phyloP scores from a whole-genome alignment of 2,888 invertebrate species.

The Pterostichus niger region DNA sequence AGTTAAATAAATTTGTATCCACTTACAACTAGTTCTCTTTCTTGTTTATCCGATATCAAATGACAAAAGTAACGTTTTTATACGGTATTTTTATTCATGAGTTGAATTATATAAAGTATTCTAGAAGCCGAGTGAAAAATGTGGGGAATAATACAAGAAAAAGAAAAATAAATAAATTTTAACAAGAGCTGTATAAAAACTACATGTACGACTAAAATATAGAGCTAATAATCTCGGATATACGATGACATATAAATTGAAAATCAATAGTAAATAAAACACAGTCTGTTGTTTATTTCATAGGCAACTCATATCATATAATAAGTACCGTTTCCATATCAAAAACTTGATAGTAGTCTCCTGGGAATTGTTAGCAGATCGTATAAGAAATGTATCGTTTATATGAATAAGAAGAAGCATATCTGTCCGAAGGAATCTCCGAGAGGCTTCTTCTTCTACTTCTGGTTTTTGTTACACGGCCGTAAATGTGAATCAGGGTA shows the following conservation, averaged over 20 bases:
- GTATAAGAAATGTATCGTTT: conserved; percentile 60
- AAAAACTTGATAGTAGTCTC: conserved; percentile 51
- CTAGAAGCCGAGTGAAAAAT: too few species aligned
- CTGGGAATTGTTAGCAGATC: conserved; percentile 57
- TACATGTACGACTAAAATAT: conserved; percentile 36
- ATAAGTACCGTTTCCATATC: conserved; percentile 43
- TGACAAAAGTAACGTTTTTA: too few species aligned
- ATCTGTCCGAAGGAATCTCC: conserved; percentile 42
- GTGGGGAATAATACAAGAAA: not conserved
- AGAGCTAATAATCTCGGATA: conserved; percentile 28
- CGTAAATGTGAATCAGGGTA: conserved; percentile 7
- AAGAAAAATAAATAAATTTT: conserved; percentile 45
- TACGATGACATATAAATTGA: conserved; percentile 47
- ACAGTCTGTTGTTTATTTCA: conserved; percentile 44
- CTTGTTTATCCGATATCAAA: too few species aligned
- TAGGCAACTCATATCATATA: conserved; percentile 38
- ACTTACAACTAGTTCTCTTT: too few species aligned
- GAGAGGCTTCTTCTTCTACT: conserved; percentile 13
- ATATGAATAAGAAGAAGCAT: conserved; percentile 62
- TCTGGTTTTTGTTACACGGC: not conserved
- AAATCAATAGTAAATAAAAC: conserved; percentile 46
- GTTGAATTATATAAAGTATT: too few species aligned
- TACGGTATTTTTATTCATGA: too few species aligned
- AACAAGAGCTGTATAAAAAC: conserved; percentile 12
- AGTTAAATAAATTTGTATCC: too few species aligned